Evolutionary conservation across 2,888 invertebrate species (phyloP), one percentile per base, ranked within the genome.

Genomic region (Polydrusus pterygomalis): DNA sequence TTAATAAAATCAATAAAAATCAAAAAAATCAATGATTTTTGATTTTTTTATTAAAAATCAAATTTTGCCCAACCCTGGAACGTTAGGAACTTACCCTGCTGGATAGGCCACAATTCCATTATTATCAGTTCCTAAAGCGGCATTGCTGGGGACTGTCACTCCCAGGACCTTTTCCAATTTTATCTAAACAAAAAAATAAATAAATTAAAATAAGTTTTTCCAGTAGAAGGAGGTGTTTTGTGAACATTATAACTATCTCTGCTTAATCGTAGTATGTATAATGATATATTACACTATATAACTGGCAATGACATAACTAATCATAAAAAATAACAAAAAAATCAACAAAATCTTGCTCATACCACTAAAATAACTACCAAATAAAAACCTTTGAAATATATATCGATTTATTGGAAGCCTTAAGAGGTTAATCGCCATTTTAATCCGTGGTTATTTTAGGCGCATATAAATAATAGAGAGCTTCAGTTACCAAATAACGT

Each of bases 161-260:
- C 98, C 98, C 84, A 98, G 91, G 75, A 98, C 97, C 85, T 93
- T 92, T 91, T 98, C 98, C 88, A 98, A 91, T 87, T 96, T 96
- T 86, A 98, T 96, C 98, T 98, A 93, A 73, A 91, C 91, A 82
- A 86, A 87, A 85, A 83, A 81, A 80, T 75, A 47, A 15, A 45
- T n/a, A n/a, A n/a, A n/a, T n/a, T n/a, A n/a, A n/a, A n/a, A n/a
- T n/a, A n/a, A n/a, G n/a, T n/a, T n/a, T n/a, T n/a, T n/a, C n/a
- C n/a, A n/a, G n/a, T n/a, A n/a, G n/a, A n/a, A n/a, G n/a, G n/a
- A n/a, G n/a, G n/a, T n/a, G n/a, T n/a, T n/a, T n/a, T n/a, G n/a
- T n/a, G n/a, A n/a, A n/a, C n/a, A n/a, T n/a, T n/a, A n/a, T n/a
- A n/a, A n/a, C n/a, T n/a, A n/a, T n/a, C n/a, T n/a, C n/a, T n/a